phyloP scores from a whole-genome alignment of 2,888 invertebrate species.

The Scaptomyza reducta region DNA sequence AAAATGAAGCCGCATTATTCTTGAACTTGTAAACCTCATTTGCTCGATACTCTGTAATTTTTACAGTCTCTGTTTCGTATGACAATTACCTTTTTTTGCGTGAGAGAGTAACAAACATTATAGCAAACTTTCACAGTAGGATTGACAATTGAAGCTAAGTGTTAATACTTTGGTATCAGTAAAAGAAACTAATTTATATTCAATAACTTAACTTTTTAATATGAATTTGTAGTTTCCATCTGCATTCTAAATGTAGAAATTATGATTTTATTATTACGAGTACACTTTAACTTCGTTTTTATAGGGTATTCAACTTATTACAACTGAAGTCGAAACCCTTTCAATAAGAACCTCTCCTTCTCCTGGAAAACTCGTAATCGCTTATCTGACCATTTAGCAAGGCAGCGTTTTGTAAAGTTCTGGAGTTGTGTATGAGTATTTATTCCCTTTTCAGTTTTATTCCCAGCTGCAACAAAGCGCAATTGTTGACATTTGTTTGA shows the following conservation, averaged over 20 bases:
- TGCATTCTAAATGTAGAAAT: too few relatives aligned
- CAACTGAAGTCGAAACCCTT: conserved; percentile 30
- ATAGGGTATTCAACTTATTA: conserved; percentile 18
- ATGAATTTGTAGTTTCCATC: too few relatives aligned
- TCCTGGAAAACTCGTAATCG: conserved; percentile 29
- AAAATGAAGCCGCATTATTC: conserved; percentile 5
- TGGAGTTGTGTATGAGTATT: conserved; percentile 17
- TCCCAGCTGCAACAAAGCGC: conserved; percentile 75
- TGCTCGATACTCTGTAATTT: conserved; percentile 21
- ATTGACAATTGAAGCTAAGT: too few relatives aligned
- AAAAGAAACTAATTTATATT: too few relatives aligned
- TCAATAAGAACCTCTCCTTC: conserved; percentile 36
- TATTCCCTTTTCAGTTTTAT: conserved; percentile 20
- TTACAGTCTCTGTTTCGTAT: too few relatives aligned
- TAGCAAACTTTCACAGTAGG: too few relatives aligned
- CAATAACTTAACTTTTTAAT: too few relatives aligned
- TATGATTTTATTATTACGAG: too few relatives aligned
- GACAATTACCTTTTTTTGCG: too few relatives aligned
- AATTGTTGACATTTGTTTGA: conserved; percentile 77
- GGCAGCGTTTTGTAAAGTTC: conserved; percentile 37
- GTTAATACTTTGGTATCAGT: too few relatives aligned
- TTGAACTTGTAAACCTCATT: background rate
- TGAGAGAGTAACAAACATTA: too few relatives aligned
- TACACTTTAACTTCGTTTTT: background rate
- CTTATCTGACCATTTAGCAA: conserved; percentile 64